phyloP scores from a whole-genome alignment of 2,888 invertebrate genomes.

The Pyrgus malvae region DNA sequence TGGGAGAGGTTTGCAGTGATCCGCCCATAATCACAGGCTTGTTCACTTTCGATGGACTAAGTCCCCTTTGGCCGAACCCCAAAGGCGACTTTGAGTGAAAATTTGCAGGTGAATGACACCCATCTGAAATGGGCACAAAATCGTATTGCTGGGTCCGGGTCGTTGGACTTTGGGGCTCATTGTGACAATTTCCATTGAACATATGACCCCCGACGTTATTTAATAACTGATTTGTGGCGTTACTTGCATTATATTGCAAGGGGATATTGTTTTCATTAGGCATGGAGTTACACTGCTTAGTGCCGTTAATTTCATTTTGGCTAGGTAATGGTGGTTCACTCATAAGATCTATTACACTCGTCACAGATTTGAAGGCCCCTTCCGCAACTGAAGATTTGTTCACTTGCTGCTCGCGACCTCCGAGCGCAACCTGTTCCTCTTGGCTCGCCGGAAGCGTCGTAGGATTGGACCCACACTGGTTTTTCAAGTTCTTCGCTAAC shows the following conservation, averaged over 20 bases:
- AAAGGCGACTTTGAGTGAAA: constrained; percentile 70
- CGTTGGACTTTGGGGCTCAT: constrained; percentile 88
- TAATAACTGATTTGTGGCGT: constrained; percentile 45
- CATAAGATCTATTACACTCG: constrained; percentile 41
- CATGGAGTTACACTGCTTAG: constrained; percentile 49
- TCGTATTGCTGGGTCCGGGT: constrained; percentile 90
- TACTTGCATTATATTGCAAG: constrained; percentile 46
- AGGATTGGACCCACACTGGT: constrained; percentile 61
- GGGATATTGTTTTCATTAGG: constrained; percentile 57
- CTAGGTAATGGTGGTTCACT: constrained; percentile 48
- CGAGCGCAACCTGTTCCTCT: constrained; percentile 45
- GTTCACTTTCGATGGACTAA: constrained; percentile 63
- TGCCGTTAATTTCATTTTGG: constrained; percentile 42
- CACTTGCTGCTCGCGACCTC: constrained; percentile 46
- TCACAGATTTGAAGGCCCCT: constrained; percentile 62
- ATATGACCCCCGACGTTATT: constrained; percentile 48
- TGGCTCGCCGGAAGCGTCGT: constrained; percentile 46
- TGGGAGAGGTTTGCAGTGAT: constrained; percentile 72
- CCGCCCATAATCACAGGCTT: constrained; percentile 65
- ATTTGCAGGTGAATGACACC: constrained; percentile 84
- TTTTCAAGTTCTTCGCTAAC: constrained; percentile 84
- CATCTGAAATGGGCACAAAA: constrained; percentile 93
- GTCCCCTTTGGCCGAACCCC: constrained; percentile 61
- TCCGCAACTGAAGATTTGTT: constrained; percentile 50
- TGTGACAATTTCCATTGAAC: constrained; percentile 66